A percentile compares a stretch with the other conserved stretches of the same genome.
phyloP scores from a whole-genome alignment of 1,140 invertebrate species.

The Latrodectus geometricus region DNA sequence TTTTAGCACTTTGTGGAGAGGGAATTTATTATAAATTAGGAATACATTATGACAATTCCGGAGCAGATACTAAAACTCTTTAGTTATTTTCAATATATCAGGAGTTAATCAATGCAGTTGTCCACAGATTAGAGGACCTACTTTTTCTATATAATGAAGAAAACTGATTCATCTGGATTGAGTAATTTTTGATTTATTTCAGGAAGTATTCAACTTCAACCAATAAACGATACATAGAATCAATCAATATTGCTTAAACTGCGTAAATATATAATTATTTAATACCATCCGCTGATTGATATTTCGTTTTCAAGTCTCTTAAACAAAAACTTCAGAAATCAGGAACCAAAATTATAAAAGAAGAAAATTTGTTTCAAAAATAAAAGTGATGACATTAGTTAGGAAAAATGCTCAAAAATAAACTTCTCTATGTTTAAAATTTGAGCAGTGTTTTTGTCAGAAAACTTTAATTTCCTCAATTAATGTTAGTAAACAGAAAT shows the following conservation, averaged over 20 bases:
- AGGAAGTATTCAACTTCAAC: too few relatives aligned
- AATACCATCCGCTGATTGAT: not conserved
- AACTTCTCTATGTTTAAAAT: not conserved
- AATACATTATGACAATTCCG: slow-evolving; percentile 23
- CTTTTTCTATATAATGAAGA: slow-evolving; percentile 38
- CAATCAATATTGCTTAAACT: not conserved
- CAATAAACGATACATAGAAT: not conserved
- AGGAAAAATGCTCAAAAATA: too few relatives aligned
- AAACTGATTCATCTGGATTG: not conserved
- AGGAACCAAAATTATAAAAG: not conserved
- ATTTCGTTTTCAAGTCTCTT: not conserved
- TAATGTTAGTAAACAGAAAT: too few relatives aligned
- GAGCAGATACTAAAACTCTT: slow-evolving; percentile 39
- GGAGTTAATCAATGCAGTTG: slow-evolving; percentile 2
- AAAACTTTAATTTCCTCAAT: too few relatives aligned
- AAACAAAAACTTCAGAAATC: not conserved
- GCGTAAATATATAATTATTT: not conserved
- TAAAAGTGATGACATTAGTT: too few relatives aligned
- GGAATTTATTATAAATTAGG: slow-evolving; percentile 54
- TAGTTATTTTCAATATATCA: slow-evolving; percentile 37
- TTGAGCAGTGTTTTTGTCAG: too few relatives aligned
- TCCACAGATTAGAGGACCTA: not conserved
- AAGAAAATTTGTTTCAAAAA: not conserved
- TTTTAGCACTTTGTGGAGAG: slow-evolving; percentile 64
- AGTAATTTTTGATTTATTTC: too few relatives aligned